These are phyloP conservation scores for Sphaeridia pumilis DNA, from an alignment of 2,888 invertebrate species.

Conservation along the genomic window DNA sequence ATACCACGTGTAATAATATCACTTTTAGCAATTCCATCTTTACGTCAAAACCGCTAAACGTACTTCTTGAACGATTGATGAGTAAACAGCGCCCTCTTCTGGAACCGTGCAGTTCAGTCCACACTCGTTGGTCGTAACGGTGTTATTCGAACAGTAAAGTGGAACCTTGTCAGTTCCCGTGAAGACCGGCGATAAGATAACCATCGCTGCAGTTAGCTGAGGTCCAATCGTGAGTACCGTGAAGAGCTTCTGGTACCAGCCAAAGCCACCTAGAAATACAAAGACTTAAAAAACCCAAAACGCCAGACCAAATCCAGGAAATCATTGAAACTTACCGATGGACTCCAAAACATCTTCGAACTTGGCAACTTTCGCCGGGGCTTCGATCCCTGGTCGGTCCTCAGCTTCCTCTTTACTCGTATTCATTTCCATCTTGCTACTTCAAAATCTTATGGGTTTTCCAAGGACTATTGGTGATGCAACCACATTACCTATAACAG, in stretches of 20 bases:
- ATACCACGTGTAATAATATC: background rate
- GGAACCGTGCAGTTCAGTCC: constrained; percentile 5
- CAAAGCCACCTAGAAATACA: constrained; percentile 11
- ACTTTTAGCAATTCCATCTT: background rate
- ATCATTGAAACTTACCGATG: constrained; percentile 16
- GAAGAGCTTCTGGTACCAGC: constrained; percentile 10
- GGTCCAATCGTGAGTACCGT: constrained; percentile 13
- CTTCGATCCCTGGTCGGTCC: too few species aligned
- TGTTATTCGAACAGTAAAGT: constrained; percentile 13
- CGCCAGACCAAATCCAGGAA: background rate
- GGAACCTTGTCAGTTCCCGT: constrained; percentile 14
- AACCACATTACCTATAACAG: too few species aligned
- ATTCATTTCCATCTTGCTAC: too few species aligned
- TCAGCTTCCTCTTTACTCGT: too few species aligned
- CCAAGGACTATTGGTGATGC: too few species aligned
- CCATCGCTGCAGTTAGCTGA: constrained; percentile 15
- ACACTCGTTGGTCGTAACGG: constrained; percentile 6
- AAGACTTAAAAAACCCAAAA: background rate
- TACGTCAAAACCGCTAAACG: background rate
- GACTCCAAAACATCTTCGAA: constrained; percentile 25
- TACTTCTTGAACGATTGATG: constrained; percentile 31
- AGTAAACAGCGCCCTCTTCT: constrained; percentile 7
- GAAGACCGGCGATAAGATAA: constrained; percentile 15
- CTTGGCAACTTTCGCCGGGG: constrained; percentile 3
- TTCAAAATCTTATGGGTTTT: too few species aligned